Conservation (phyloP, 2,797 vertebrate species). For the Psittacula derbiana region DNA sequence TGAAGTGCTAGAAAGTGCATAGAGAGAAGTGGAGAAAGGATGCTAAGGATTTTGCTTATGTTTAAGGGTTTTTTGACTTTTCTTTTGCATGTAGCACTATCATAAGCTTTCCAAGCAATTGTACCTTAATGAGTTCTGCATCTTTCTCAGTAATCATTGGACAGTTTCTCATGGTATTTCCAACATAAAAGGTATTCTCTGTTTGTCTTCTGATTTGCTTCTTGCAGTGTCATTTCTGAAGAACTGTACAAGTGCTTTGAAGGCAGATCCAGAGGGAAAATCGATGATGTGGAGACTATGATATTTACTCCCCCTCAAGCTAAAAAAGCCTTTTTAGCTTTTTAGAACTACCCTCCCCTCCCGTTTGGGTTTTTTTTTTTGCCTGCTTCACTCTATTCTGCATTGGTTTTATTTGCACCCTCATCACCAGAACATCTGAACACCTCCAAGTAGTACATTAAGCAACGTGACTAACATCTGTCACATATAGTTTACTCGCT, state of each 20-base stretch:
- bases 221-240: not conserved
- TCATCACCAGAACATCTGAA: slow-evolving; percentile 39
- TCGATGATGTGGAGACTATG: not conserved
- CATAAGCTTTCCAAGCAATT: not conserved
- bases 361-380: not conserved
- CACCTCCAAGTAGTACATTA: slow-evolving; percentile 40
- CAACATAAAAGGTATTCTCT: not conserved
- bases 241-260: not conserved
- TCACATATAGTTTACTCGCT: not conserved
- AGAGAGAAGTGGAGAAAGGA: not conserved
- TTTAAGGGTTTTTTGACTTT: not conserved
- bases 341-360: not conserved
- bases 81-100: not conserved
- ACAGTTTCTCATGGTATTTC: not conserved
- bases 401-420: slow-evolving; percentile 28
- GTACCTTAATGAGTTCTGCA: not conserved
- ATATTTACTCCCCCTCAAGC: not conserved
- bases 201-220: slow-evolving; percentile 16
- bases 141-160: not conserved
- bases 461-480: slow-evolving; percentile 48
- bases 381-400: not conserved
- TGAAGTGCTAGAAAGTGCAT: not conserved
- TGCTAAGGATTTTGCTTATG: not conserved
- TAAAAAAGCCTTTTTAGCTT: not conserved
- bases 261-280: slow-evolving; percentile 38